Percentiles rank a stretch among this genome's conserved stretches.
Evolutionary conservation across 2,113 vertebrate species (phyloP).

Genomic region (Sisor rabdophorus): DNA sequence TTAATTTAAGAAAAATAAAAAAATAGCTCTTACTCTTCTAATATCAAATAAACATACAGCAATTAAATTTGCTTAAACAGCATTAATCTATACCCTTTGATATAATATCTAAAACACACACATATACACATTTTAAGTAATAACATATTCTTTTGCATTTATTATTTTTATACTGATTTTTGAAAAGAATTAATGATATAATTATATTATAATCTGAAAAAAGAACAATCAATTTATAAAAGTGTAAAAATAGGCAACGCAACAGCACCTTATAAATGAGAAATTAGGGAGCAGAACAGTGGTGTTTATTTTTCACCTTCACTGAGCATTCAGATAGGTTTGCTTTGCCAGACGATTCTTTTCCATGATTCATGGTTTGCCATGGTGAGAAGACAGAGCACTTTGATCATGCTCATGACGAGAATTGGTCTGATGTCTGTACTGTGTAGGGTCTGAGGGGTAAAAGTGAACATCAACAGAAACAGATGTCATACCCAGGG

Average conservation of each 20-base stretch:
- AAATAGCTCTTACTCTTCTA: not conserved
- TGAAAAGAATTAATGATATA: not conserved
- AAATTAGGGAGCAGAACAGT: too few species aligned
- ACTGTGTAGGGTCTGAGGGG: constrained; percentile 47
- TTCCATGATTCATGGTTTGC: constrained; percentile 48
- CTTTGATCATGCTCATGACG: constrained; percentile 55
- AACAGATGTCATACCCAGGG: constrained; percentile 67
- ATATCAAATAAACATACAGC: not conserved
- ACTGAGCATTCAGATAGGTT: not conserved
- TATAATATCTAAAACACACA: constrained; percentile 5
- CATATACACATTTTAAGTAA: constrained; percentile 11
- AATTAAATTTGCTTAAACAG: not conserved
- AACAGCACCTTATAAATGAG: constrained; percentile 24
- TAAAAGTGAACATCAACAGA: constrained; percentile 71
- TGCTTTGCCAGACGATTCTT: not conserved
- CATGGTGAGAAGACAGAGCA: constrained; percentile 44
- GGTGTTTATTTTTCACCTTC: not conserved
- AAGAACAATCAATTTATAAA: not conserved
- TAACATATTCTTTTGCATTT: constrained; percentile 40
- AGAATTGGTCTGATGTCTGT: constrained; percentile 48
- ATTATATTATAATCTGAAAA: not conserved
- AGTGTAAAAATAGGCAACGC: not conserved
- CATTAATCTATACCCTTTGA: not conserved
- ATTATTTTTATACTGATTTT: not conserved
- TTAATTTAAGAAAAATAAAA: not conserved